Base-by-base conservation (phyloP, 2,797 vertebrate species). In the Pangasius djambal region DNA sequence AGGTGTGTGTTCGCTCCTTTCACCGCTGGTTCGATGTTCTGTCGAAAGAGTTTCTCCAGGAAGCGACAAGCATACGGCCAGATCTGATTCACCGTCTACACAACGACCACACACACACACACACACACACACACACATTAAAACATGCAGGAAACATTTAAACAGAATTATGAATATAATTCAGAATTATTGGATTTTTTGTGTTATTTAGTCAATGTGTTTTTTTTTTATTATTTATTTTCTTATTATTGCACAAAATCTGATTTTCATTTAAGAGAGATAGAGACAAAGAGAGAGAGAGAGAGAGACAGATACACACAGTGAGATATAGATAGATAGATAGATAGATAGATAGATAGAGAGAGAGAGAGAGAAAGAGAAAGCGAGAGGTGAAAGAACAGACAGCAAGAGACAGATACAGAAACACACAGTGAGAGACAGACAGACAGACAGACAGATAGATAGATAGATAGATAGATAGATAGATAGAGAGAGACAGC, bases 1-100 rank as follows among this genome's bases (percentile, higher is more conserved):
- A 99, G 97, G 92, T 98, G 98, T 87, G 95, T 90, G 91, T 97
- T 97, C 79, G 97, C 96, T 87, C 96, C 97, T 93, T 98, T 98
- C 83, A 99, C 97, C 1, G 97, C 97, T 0, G 98, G 98, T 93
- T 99, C 98, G 88, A 99, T 97, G 25, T 97, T 98, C 90, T 99
- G 98, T 48, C 93, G 95, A 91, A 99, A 97, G 84, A 99, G 92
- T 88, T 99, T 99, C 95, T 99, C 98, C 93, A 98, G 96, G 92
- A 98, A 98, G 78, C 98, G 97, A 92, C 97, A 97, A 94, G 99
- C 97, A 89, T 97, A 99, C 37, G 99, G 99, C 99, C 98, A 99
- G 97, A 99, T 98, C 92, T 99, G 98, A 87, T 97, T 98, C 84
- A 99, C 97, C 28, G 98, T 98, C 98, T 99, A 93, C 72, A 44